phyloP scores from a whole-genome alignment of 2,888 invertebrate genomes.

The Sussaba pulchella region DNA sequence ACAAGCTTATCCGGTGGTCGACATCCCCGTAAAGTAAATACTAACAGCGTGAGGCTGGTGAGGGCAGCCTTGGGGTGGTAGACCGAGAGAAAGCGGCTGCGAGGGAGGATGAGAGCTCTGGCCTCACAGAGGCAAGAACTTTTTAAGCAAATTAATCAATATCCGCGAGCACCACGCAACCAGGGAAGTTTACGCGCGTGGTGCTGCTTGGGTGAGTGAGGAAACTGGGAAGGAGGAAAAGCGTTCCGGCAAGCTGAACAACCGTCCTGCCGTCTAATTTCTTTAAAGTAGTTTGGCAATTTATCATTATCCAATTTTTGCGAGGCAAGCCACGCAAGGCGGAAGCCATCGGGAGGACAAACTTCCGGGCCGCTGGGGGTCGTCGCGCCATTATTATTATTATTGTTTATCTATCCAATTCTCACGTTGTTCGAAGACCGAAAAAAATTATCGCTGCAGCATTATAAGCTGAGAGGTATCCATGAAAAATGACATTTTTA shows the following conservation, averaged over 20 bases:
- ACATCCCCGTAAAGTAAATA: conserved; percentile 65
- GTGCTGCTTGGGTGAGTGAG: conserved; percentile 58
- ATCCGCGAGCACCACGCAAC: conserved; percentile 73
- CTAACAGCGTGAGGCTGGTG: conserved; percentile 64
- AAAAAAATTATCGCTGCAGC: conserved; percentile 27
- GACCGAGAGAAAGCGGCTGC: conserved; percentile 46
- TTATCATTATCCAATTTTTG: conserved; percentile 82
- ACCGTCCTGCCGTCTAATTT: conserved; percentile 75
- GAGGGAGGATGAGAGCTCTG: conserved; percentile 61
- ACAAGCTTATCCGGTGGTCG: conserved; percentile 63
- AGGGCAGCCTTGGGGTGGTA: conserved; percentile 61
- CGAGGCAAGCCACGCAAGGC: conserved; percentile 69
- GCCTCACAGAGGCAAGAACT: conserved; percentile 74
- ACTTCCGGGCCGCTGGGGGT: conserved; percentile 58
- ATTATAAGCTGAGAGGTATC: background rate
- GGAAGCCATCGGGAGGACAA: conserved; percentile 50
- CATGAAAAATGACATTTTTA: background rate
- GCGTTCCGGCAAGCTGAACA: conserved; percentile 71
- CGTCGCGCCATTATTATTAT: conserved; percentile 49
- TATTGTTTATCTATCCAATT: conserved; percentile 54
- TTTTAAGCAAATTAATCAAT: conserved; percentile 82
- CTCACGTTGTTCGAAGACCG: conserved; percentile 32
- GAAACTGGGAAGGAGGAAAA: conserved; percentile 47
- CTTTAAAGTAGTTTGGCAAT: conserved; percentile 82
- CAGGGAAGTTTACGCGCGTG: conserved; percentile 76